Percentiles rank a stretch among this genome's conserved stretches.
phyloP scores from a whole-genome alignment of 2,797 vertebrate genomes.

The Microctenopoma lineatum region DNA sequence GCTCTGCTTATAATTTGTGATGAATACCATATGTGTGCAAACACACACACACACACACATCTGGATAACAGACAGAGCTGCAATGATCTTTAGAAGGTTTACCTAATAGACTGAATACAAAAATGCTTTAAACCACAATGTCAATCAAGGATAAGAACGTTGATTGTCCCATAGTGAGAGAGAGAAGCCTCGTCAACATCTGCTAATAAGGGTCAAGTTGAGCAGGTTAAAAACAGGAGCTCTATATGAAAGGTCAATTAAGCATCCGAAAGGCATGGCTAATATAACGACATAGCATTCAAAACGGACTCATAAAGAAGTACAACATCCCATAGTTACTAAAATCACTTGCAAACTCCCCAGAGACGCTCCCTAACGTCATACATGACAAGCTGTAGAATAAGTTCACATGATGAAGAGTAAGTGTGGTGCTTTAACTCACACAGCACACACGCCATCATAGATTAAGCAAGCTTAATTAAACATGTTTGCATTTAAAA shows the following conservation, averaged over 20 bases:
- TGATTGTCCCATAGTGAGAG: not conserved
- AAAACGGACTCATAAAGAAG: not conserved
- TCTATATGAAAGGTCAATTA: slow-evolving; percentile 62
- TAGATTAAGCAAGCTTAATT: not conserved
- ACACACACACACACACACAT: slow-evolving; percentile 8
- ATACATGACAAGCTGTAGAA: slow-evolving; percentile 62
- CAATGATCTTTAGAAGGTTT: slow-evolving; percentile 1
- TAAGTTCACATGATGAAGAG: slow-evolving; percentile 42
- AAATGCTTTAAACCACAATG: slow-evolving; percentile 10
- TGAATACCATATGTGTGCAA: not conserved
- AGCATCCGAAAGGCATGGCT: slow-evolving; percentile 47
- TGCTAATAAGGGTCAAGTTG: slow-evolving; percentile 43
- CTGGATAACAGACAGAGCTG: slow-evolving; percentile 14
- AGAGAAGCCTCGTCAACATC: slow-evolving; percentile 14
- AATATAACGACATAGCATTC: slow-evolving; percentile 43
- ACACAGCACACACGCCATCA: not conserved
- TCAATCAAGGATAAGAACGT: slow-evolving; percentile 1
- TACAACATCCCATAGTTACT: slow-evolving; percentile 19
- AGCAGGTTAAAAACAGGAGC: slow-evolving; percentile 30
- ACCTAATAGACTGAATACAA: not conserved
- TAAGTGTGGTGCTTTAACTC: slow-evolving; percentile 10
- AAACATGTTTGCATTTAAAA: not conserved
- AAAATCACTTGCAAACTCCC: slow-evolving; percentile 42
- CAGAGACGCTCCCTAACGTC: slow-evolving; percentile 45
- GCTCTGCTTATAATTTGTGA: slow-evolving; percentile 19